Percentiles rank a stretch among this genome's conserved stretches.
phyloP scores from a whole-genome alignment of 2,888 invertebrate genomes.

The Hypomecis punctinalis region DNA sequence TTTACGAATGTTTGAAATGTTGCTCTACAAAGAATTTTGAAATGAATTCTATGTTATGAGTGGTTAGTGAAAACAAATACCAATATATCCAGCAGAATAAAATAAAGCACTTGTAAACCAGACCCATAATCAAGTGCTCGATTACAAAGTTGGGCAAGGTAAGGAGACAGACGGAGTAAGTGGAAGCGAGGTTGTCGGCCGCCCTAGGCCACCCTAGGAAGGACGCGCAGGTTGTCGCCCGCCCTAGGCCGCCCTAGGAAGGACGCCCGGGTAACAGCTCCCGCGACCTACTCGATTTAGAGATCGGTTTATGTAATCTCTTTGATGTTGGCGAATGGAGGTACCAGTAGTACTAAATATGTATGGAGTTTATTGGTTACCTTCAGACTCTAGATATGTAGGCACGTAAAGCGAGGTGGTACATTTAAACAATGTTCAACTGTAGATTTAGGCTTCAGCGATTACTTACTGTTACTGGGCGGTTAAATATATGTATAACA shows the following conservation, averaged over 20 bases:
- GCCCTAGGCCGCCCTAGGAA: constrained; percentile 46
- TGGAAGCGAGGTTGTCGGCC: constrained; percentile 18
- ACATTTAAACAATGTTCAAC: too few species aligned
- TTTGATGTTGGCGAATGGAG: not conserved
- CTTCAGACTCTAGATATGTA: not conserved
- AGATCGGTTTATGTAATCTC: constrained; percentile 12
- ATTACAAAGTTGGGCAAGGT: constrained; percentile 30
- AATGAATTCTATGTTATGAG: too few species aligned
- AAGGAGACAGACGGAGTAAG: constrained; percentile 15
- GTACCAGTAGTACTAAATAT: not conserved
- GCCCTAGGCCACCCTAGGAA: constrained; percentile 41
- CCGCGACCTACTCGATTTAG: constrained; percentile 10
- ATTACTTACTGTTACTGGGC: too few species aligned
- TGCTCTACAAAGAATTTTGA: too few species aligned
- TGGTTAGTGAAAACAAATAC: not conserved
- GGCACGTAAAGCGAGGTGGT: too few species aligned
- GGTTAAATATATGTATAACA: too few species aligned
- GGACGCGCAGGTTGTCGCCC: constrained; percentile 37
- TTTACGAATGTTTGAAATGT: too few species aligned
- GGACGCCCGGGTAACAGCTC: constrained; percentile 39
- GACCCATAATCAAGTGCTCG: not conserved
- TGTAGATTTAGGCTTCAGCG: too few species aligned
- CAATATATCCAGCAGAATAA: not conserved
- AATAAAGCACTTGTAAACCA: not conserved
- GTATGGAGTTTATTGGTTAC: constrained; percentile 1